Evolutionary conservation across 2,888 invertebrate genomes (phyloP), one percentile per base, ranked within the genome.

Genomic region (Epsilonema sp.): DNA sequence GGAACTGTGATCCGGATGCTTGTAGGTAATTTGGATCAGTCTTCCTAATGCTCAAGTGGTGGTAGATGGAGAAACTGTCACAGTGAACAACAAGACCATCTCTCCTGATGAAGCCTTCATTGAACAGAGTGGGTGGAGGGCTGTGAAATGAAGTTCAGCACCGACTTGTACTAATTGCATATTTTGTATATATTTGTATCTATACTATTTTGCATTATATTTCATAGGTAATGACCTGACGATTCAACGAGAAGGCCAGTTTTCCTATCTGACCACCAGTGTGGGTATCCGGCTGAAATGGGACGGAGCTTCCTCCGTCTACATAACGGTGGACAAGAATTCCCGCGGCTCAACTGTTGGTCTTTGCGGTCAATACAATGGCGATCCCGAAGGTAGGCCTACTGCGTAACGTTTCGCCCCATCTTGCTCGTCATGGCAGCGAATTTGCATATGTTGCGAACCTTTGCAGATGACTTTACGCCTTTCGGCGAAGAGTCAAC

Each of bases 361-460:
- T 23, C 51, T 51, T 3, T 51, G 51, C 31, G 51, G 51, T 2
- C 22, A 19, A 8, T 51, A 24, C 37, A 51, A 51, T 36, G 47
- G 25, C 39, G 22, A 47, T 26, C 45, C 50, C 13, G 48, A 21
- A 42, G 43, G 49, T 49, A 40, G 3, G 31, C 11, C 8, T 21
- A 20, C n/a, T n/a, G n/a, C n/a, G n/a, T n/a, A n/a, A n/a, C n/a
- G n/a, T n/a, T n/a, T n/a, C n/a, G n/a, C n/a, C n/a, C n/a, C n/a
- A n/a, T n/a, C n/a, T n/a, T n/a, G n/a, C n/a, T 21, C 8, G 23
- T 45, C 13, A 45, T 16, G 39, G 11, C 16, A 16, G 42, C 5
- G 24, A 4, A 13, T 31, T 16, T 31, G 31, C 8, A 31, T 16
- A 11, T 11, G 8, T 11, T 11, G 31, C 16, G 31, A 26, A 25